These are phyloP conservation scores for Tenebrosternarchus preto DNA, from an alignment of 2,113 vertebrate species.

Conservation along the genomic window DNA sequence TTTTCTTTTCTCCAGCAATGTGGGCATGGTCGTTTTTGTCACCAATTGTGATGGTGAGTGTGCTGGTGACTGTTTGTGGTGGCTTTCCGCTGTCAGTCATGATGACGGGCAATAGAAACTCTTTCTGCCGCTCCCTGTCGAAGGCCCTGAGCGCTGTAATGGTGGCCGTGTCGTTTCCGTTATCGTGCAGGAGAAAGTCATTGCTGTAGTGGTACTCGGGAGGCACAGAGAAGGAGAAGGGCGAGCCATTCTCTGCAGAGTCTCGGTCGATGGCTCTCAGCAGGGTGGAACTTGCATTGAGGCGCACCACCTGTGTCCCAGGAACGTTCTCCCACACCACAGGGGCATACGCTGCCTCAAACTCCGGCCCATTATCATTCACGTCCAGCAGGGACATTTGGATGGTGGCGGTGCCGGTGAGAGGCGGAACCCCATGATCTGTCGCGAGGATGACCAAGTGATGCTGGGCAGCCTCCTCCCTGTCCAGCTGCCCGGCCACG, in stretches of 20 bases:
- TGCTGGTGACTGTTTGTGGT: conserved; percentile 80
- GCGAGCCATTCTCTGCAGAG: conserved; percentile 78
- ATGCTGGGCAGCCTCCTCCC: conserved; percentile 75
- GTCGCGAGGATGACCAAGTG: conserved; percentile 78
- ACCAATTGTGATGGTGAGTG: conserved; percentile 82
- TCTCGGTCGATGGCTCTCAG: conserved; percentile 79
- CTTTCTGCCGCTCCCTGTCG: conserved; percentile 84
- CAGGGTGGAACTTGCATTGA: conserved; percentile 82
- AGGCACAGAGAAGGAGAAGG: conserved; percentile 79
- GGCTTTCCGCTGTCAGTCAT: conserved; percentile 85
- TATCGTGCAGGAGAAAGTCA: conserved; percentile 85
- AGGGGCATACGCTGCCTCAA: conserved; percentile 79
- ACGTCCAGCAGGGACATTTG: conserved; percentile 81
- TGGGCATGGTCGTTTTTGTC: conserved; percentile 88
- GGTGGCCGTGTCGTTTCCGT: conserved; percentile 82
- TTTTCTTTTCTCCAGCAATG: conserved; percentile 77
- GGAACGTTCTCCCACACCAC: conserved; percentile 82
- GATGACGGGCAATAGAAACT: conserved; percentile 80
- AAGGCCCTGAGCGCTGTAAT: conserved; percentile 82
- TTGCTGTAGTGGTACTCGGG: conserved; percentile 73
- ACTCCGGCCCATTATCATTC: conserved; percentile 87
- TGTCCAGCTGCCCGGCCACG: conserved; percentile 77
- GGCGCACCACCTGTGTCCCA: conserved; percentile 75
- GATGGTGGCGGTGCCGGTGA: conserved; percentile 78
- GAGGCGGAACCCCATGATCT: conserved; percentile 77